Base-by-base conservation (phyloP, 2,797 vertebrate species). In the Selene dorsalis region DNA sequence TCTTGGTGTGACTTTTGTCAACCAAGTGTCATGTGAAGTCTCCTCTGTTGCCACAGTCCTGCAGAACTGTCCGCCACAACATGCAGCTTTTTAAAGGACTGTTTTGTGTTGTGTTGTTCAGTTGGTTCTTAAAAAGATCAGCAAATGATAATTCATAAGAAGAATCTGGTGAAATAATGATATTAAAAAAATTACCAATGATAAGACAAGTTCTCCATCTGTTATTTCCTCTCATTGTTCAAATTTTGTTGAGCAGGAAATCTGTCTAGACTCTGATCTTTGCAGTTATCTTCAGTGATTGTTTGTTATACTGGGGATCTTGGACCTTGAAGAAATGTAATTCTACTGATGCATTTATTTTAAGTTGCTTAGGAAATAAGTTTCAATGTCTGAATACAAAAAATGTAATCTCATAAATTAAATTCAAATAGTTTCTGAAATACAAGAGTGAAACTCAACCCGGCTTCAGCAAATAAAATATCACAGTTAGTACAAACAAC, bases 401-500 rank as follows among this genome's bases (percentile, higher is more conserved):
- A 53, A 84, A 69, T 39, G 30, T 45, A n/a, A 55, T 62, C 58
- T 45, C 32, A 60, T 68, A 47, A 57, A 61, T 74, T 64, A 35
- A 59, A 57, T 30, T 79, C 43, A 68, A 58, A 65, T 56, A 74
- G 32, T 57, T 12, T 60, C 38, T 69, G 57, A 84, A 70, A 76
- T 63, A 79, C 39, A 28, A 47, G 41, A 75, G 48, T 10, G 14
- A 64, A 69, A 52, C 48, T 71, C 38, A 52, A 57, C n/a, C 41
- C 9, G 55, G 45, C 50, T 18, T 41, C 16, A 58, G 45, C 50
- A 89, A 85, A 87, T 77, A 81, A 80, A 80, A 35, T 59, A 78
- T 81, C 69, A 80, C 77, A 85, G 62, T 57, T 50, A 69, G 12
- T 70, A 84, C 76, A 79, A 85, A 85, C 69, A 84, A 62, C 53